phyloP scores from a whole-genome alignment of 2,113 vertebrate species.

The Alethe castanea region DNA sequence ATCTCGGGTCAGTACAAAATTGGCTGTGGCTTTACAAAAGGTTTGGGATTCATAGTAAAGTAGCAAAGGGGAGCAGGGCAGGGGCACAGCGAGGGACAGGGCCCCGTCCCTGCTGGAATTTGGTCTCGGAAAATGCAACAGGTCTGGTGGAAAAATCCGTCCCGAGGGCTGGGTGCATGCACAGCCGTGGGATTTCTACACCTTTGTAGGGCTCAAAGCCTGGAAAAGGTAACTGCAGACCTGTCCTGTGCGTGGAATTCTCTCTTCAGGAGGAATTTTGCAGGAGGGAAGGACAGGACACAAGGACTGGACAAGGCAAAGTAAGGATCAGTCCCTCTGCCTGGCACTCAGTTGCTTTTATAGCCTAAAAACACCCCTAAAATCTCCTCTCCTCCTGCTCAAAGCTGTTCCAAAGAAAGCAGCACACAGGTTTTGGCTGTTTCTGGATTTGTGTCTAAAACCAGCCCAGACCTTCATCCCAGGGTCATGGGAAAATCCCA shows the following conservation, averaged over 20 bases:
- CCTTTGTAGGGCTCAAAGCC: background rate
- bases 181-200: rapidly evolving
- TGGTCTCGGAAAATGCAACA: background rate
- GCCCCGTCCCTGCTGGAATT: background rate
- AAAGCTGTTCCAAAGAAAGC: background rate
- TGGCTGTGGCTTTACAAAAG: conserved; percentile 3
- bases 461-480: background rate
- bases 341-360: background rate
- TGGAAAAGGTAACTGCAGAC: background rate
- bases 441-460: background rate
- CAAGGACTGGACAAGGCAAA: background rate
- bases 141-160: background rate
- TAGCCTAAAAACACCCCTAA: background rate
- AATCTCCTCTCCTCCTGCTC: background rate
- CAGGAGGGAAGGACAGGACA: background rate
- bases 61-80: background rate
- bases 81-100: background rate
- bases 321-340: background rate
- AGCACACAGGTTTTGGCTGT: background rate
- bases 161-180: background rate
- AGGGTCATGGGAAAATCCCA: conserved; percentile 10
- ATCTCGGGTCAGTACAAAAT: conserved; percentile 11
- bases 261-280: background rate
- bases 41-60: conserved; percentile 26
- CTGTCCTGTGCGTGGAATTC: background rate